Base-by-base conservation (phyloP, 2,113 vertebrate species). In the Vulpes lagopus region DNA sequence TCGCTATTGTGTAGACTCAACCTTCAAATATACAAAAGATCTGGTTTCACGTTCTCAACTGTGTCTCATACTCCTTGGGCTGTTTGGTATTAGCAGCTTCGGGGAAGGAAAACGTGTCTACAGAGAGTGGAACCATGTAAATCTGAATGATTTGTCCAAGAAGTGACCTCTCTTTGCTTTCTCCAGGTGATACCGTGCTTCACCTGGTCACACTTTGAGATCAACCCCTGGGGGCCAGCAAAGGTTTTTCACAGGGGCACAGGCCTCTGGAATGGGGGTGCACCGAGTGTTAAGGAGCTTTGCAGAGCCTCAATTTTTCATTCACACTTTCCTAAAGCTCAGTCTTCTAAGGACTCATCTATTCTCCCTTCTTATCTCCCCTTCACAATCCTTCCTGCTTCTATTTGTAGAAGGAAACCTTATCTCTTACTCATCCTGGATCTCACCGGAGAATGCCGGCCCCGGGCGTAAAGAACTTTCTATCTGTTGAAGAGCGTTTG, bases 11-110 rank as follows among this genome's bases (percentile, higher is more conserved):
- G 90, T 92, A 96, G 97, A 93, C 95, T 88, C 94, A 91, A 89
- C 80, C 91, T 97, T 80, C 20, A 43, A 94, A 88, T 96, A 97
- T 55, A 96, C 96, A 97, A 97, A 94, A 95, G 97, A 97, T 97
- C 95, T 20, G 35, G 92, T 96, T 97, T 96, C 98, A 89, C 51
- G 38, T 97, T 93, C 96, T 71, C 80, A 23, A 76, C 85, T 22
- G 53, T n/a, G 57, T 91, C 87, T 85, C 88, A n/a, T 30, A 38
- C 43, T 81, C 94, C 82, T 89, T 93, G 49, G 90, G 49, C 92
- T 88, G 32, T 84, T 95, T 32, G 64, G 43, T n/a, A 51, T 96
- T 80, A 96, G 90, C 64, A 79, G 71, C 84, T 93, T 90, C 73
- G 92, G 67, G 86, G 86, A 97, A 82, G 73, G 89, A 85, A 94